phyloP scores from a whole-genome alignment of 1,140 invertebrate genomes.

The Drosophila littoralis region DNA sequence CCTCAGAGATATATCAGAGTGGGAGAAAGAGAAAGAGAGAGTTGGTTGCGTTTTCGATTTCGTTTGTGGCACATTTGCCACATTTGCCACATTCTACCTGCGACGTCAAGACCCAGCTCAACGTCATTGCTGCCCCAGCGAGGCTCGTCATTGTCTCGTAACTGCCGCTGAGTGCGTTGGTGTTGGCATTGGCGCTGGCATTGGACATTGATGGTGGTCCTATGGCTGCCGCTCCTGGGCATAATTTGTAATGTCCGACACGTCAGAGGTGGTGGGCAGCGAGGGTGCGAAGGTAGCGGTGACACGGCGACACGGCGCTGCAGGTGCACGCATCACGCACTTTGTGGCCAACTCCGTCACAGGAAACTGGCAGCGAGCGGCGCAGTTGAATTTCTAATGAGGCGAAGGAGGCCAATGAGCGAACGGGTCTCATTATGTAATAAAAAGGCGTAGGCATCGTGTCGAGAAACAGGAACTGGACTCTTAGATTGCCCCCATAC shows the following conservation, averaged over 20 bases:
- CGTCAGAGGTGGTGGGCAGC: constrained; percentile 45
- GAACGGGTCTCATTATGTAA: constrained; percentile 70
- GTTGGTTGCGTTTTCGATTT: constrained; percentile 70
- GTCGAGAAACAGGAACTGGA: constrained; percentile 10
- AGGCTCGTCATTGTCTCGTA: constrained; percentile 67
- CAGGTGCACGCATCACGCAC: constrained; percentile 70
- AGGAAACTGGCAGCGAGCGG: constrained; percentile 57
- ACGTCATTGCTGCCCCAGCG: constrained; percentile 58
- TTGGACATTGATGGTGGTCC: constrained; percentile 78
- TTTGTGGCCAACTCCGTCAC: constrained; percentile 56
- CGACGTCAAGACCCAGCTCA: constrained; percentile 60
- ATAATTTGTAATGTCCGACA: constrained; percentile 82
- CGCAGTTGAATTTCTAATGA: constrained; percentile 75
- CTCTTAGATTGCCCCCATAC: background rate
- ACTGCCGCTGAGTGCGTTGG: constrained; percentile 29
- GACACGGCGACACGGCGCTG: constrained; percentile 25
- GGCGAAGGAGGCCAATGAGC: constrained; percentile 28
- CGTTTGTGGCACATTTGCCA: constrained; percentile 50
- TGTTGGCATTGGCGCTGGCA: constrained; percentile 14
- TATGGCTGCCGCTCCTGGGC: constrained; percentile 59
- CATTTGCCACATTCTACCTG: constrained; percentile 57
- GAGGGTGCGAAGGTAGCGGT: background rate
- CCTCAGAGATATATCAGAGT: constrained; percentile 45
- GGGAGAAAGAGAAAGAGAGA: constrained; percentile 36
- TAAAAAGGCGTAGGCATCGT: constrained; percentile 71